Base-by-base conservation (phyloP, 2,888 invertebrate species). In the Molanna angustata region DNA sequence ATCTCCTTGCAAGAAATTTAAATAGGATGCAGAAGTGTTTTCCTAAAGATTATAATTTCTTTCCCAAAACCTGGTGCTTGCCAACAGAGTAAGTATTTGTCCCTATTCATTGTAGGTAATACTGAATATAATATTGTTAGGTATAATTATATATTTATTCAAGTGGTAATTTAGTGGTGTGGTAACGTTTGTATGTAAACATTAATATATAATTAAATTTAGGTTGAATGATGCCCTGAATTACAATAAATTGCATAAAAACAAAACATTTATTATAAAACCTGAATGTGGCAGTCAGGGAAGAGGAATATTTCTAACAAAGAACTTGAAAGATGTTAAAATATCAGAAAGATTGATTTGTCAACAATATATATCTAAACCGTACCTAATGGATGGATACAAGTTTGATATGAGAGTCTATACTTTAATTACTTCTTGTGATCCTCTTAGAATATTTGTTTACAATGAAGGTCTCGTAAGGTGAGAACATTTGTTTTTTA, bases 351-450 rank as follows among this genome's bases (percentile, higher is more conserved):
- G 89, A 64, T 85, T 92, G 69, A 90, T 95, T 57, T 94, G 94
- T 67, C 94, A 77, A 75, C 73, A 76, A 14, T 77, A 76, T 61
- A 64, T 78, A 32, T 67, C 76, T 6, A 76, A 89, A 80, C 94
- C 94, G 0, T 88, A 88, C 60, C 76, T 94, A 40, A 88, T 94
- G 14, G 94, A 95, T 67, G 92, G 93, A 1, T 94, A 87, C 69
- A 95, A 95, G 74, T 94, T 94, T 69, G 95, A 95, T 70, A 80
- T 95, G 52, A 79, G 95, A 56, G 84, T 94, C 9, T 95, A 95
- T 68, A 85, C 87, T 0, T 74, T 95, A 20, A 88, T 95, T 56
- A 93, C 94, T 0, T 91, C 92, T 0, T 92, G 93, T 66, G 92
- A 94, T 71, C 94, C 94, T 1, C 76, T 95, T 33, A 78, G 94